These are phyloP conservation scores for Odontomyia ornata DNA, from an alignment of 2,888 invertebrate species.

Conservation along the genomic window DNA sequence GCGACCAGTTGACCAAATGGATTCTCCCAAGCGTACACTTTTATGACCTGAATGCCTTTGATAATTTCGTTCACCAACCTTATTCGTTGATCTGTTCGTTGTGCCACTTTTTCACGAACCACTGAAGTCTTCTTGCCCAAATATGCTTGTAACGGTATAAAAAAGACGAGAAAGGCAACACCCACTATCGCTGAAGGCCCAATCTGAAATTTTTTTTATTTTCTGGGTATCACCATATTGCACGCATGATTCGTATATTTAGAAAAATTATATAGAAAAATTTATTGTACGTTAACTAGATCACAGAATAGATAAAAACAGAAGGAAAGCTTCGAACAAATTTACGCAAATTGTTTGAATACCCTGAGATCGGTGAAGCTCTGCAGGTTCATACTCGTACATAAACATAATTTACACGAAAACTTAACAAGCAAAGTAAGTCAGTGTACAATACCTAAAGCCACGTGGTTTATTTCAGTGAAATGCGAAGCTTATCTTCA, in stretches of 20 bases:
- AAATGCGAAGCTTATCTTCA: no score
- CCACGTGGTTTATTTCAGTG: no score
- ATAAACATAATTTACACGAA: no score
- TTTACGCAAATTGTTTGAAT: no score
- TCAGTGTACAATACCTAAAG: no score
- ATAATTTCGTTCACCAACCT: slow-evolving; percentile 91
- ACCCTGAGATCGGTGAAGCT: no score
- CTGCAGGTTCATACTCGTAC: no score
- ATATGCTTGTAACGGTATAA: slow-evolving; percentile 75
- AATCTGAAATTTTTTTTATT: neutral
- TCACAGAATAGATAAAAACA: neutral
- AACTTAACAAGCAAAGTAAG: no score
- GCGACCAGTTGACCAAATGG: slow-evolving; percentile 83
- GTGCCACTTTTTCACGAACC: slow-evolving; percentile 79
- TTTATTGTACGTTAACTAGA: no score
- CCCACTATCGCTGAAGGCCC: slow-evolving; percentile 61
- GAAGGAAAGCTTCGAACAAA: neutral
- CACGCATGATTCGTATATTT: no score
- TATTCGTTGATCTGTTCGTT: slow-evolving; percentile 89
- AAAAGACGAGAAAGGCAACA: slow-evolving; percentile 9
- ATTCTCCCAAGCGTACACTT: slow-evolving; percentile 96
- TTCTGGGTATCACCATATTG: no score
- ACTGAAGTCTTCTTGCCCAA: slow-evolving; percentile 81
- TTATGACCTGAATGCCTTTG: slow-evolving; percentile 88
- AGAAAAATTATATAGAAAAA: no score